Evolutionary conservation across 2,888 invertebrate genomes (phyloP), one percentile per base, ranked within the genome.

Genomic region (Phengaris arion): DNA sequence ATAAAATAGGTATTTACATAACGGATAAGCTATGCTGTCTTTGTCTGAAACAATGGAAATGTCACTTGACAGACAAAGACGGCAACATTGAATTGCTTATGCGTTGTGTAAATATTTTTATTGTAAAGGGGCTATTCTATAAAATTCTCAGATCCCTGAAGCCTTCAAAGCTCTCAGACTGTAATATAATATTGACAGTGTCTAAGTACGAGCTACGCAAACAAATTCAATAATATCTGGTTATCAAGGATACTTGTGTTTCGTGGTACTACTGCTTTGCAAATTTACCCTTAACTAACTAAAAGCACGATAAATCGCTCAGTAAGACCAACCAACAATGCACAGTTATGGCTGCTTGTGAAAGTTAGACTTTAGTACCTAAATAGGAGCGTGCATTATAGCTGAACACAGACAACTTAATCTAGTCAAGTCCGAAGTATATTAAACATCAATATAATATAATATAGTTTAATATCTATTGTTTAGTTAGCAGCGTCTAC

Each of bases 281-380:
- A 59, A 68, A 68, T 68, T 13, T 68, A n/a, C 68, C 68, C 68
- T 45, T 22, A 68, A 68, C 68, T 8, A 68, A 68, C 68, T 68
- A 45, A 68, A 68, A 68, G 68, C 68, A 68, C 45, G 68, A 68
- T 46, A 68, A 46, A 68, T 13, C 68, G 46, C 68, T 68, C 46
- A n/a, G 68, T 68, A 68, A 68, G 46, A 46, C 68, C 45, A 68
- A 68, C 45, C 46, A 68, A n/a, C 68, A 68, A 46, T 46, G 6
- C 46, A 68, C n/a, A 68, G 15, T 15, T n/a, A 46, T 13, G 45
- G 13, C 9, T 13, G 68, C 68, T 13, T n/a, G 22, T n/a, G 12
- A 7, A 46, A 13, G n/a, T 0, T 68, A 13, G 45, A 68, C 45
- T 35, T 68, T n/a, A 68, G 45, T 46, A 68, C 22, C 59, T 59